phyloP scores from a whole-genome alignment of 2,113 vertebrate genomes.

The Emydura subglobosa region DNA sequence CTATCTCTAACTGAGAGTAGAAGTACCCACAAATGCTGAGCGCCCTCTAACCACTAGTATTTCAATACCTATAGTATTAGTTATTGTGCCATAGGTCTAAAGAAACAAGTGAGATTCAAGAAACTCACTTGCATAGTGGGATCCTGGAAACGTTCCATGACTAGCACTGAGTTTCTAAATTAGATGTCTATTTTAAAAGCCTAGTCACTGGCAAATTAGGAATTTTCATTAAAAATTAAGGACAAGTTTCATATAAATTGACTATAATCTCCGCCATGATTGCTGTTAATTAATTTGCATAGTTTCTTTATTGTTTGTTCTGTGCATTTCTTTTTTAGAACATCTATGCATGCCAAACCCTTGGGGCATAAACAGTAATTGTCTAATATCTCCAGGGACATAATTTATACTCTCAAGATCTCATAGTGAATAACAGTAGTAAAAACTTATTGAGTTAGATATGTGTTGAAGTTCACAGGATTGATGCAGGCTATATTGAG shows the following conservation, averaged over 20 bases:
- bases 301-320: slow-evolving; percentile 52
- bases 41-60: neutral
- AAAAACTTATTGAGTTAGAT: slow-evolving; percentile 14
- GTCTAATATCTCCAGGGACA: slow-evolving; percentile 39
- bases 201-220: neutral
- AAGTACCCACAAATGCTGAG: neutral
- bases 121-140: neutral
- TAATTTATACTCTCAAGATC: slow-evolving; percentile 30
- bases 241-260: neutral
- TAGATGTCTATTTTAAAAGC: slow-evolving; percentile 32
- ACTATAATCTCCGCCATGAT: neutral
- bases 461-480: neutral
- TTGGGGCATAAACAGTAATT: slow-evolving; percentile 30
- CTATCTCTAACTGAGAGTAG: neutral
- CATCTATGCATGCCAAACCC: slow-evolving; percentile 33
- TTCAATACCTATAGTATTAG: neutral
- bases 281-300: slow-evolving; percentile 45
- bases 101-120: slow-evolving; percentile 24
- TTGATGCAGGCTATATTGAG: neutral
- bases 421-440: neutral
- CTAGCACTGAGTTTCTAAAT: slow-evolving; percentile 7
- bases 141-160: neutral
- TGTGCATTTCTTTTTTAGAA: slow-evolving; percentile 17
- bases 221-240: slow-evolving; percentile 37
- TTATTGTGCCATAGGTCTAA: neutral